Evolutionary conservation across 2,797 vertebrate genomes (phyloP).

Genomic region (Vipera ursinii): DNA sequence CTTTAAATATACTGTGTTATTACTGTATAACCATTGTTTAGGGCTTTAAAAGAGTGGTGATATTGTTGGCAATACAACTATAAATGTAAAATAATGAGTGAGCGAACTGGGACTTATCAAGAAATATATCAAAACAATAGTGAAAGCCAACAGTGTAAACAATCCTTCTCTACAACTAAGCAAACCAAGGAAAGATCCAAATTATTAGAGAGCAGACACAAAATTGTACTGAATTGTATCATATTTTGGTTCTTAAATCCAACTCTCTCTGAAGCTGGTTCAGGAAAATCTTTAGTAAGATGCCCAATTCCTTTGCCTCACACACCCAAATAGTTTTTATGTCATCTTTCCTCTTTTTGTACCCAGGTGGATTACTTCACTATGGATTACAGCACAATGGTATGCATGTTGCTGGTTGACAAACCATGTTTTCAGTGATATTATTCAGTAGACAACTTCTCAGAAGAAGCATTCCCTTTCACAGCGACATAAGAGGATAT

Average conservation of each 20-base stretch:
- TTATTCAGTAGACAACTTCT: neutral
- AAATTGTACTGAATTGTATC: neutral
- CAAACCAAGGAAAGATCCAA: neutral
- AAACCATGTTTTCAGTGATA: neutral
- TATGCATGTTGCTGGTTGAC: neutral
- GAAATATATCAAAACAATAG: neutral
- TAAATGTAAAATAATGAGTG: neutral
- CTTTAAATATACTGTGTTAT: neutral
- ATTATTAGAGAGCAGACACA: neutral
- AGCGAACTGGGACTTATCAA: neutral
- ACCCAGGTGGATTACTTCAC: neutral
- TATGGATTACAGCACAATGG: neutral
- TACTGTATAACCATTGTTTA: neutral
- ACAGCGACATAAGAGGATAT: neutral
- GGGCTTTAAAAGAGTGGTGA: neutral
- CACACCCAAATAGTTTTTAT: too few species aligned
- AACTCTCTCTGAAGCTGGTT: neutral
- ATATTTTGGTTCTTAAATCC: neutral
- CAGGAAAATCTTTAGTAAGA: neutral
- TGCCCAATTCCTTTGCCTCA: neutral
- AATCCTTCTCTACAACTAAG: neutral
- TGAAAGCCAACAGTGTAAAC: neutral
- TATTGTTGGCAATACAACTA: neutral
- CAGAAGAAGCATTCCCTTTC: neutral
- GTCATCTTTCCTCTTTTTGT: neutral